A percentile compares a stretch with the other conserved stretches of the same genome.
Conservation (phyloP, 1,140 invertebrate species). For the Akabosia matsudoensis region DNA sequence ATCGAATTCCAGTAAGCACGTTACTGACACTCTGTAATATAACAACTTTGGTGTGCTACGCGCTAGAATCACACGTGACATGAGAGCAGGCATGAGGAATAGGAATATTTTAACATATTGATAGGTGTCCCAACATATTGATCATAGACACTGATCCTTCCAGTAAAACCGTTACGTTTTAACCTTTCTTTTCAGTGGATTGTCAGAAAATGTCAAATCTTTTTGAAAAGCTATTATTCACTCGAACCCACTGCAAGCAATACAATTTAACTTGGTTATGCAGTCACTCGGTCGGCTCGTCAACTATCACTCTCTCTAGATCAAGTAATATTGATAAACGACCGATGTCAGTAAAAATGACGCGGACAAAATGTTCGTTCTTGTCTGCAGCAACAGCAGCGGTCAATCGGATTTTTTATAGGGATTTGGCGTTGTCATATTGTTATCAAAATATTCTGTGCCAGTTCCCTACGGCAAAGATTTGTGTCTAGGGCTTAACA, state of each 20-base stretch:
- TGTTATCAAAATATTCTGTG: no score
- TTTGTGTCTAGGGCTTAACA: neutral
- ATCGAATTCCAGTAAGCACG: no score
- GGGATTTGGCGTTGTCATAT: no score
- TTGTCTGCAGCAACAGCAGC: no score
- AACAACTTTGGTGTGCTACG: no score
- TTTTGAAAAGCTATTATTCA: constrained; percentile 12
- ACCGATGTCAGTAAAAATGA: neutral
- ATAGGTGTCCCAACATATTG: constrained; percentile 10
- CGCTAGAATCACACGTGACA: no score
- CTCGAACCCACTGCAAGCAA: neutral
- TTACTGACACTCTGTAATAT: no score
- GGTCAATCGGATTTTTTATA: no score
- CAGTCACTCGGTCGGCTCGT: neutral
- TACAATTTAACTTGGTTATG: neutral
- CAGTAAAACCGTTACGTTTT: constrained; percentile 11
- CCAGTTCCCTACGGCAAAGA: no score
- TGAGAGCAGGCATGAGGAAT: no score
- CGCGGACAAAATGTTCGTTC: no score
- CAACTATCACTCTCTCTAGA: neutral
- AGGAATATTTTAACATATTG: no score
- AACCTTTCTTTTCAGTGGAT: constrained; percentile 14
- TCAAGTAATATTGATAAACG: constrained; percentile 6
- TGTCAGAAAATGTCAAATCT: constrained; percentile 24
- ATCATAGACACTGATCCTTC: neutral